These are phyloP conservation scores for Lethocerus indicus DNA, from an alignment of 1,140 invertebrate genomes.

Conservation along the genomic window DNA sequence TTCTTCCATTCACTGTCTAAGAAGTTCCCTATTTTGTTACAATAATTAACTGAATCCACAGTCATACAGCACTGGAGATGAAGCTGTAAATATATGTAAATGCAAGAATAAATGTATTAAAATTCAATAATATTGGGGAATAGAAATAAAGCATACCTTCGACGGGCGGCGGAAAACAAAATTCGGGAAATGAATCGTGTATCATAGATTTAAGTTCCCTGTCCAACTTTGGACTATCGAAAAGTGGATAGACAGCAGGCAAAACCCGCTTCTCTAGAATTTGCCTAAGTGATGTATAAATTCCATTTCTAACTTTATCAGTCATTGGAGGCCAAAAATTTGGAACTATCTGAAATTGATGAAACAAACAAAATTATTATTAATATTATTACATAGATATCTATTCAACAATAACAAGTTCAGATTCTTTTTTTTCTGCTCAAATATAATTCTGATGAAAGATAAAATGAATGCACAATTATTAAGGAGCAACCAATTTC, in stretches of 20 bases:
- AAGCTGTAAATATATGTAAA: no score
- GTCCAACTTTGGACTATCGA: conserved; percentile 87
- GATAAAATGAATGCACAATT: no score
- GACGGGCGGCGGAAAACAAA: conserved; percentile 42
- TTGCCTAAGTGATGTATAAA: conserved; percentile 78
- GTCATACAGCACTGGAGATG: no score
- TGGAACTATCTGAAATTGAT: conserved; percentile 61
- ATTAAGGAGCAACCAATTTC: no score
- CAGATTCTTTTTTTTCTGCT: no score
- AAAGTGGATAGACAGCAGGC: conserved; percentile 71
- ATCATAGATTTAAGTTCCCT: conserved; percentile 70
- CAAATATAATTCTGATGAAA: no score
- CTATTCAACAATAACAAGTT: no score
- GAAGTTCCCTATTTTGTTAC: no score
- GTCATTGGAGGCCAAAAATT: conserved; percentile 76
- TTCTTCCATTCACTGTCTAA: no score
- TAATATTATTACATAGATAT: neutral
- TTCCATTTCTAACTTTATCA: conserved; percentile 73
- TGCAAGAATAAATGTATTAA: no score
- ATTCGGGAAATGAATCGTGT: conserved; percentile 80
- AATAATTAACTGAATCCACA: no score
- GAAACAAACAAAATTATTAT: conserved; percentile 11
- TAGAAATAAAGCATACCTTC: conserved; percentile 17
- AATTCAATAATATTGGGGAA: neutral
- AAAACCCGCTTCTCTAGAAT: conserved; percentile 91